Base-by-base conservation (phyloP, 2,888 invertebrate species). In the Lasioglossum oenotherae region DNA sequence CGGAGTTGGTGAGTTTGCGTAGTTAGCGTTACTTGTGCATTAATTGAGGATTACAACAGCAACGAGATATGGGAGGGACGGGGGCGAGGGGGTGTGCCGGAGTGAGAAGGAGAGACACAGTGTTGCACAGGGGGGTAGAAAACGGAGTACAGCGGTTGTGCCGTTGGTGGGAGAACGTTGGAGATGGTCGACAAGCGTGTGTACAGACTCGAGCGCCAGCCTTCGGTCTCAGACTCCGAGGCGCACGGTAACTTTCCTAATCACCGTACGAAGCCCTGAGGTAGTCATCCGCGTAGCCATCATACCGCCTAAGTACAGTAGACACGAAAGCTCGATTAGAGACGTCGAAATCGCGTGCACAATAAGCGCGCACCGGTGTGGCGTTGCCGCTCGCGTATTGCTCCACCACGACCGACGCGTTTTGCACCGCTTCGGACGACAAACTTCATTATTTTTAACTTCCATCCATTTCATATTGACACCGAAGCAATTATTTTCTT, bases 311-410 rank as follows among this genome's bases (percentile, higher is more conserved):
- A 87, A 90, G 90, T 91, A 90, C 87, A 88, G 88, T 87, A 92
- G 92, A 92, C 93, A 92, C 91, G 92, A 90, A 93, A 92, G 91
- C 93, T 93, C 93, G 91, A 92, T 93, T 93, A 93, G 92, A 92
- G 92, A 92, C 88, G 91, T 88, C 83, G 91, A 89, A 92, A 92
- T 93, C 92, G 92, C 92, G 92, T 91, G 92, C 90, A 88, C 89
- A 89, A 89, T 91, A 91, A 85, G 91, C 90, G 89, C 46, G 31
- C 31, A 19, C 31, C 64, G 31, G 6, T 31, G 16, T 64, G 31
- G 6, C 16, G 27, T 64, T 27, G 14, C 60, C 27, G 60, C 16
- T 5, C 27, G 27, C 60, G 27, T 27, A 27, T 57, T 12, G n/a
- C 57, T 27, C 2, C 60, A 16, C 60, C 5, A 64, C 14, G 27